Evolutionary conservation across 2,888 invertebrate genomes (phyloP).

Genomic region (Philereme transversata): DNA sequence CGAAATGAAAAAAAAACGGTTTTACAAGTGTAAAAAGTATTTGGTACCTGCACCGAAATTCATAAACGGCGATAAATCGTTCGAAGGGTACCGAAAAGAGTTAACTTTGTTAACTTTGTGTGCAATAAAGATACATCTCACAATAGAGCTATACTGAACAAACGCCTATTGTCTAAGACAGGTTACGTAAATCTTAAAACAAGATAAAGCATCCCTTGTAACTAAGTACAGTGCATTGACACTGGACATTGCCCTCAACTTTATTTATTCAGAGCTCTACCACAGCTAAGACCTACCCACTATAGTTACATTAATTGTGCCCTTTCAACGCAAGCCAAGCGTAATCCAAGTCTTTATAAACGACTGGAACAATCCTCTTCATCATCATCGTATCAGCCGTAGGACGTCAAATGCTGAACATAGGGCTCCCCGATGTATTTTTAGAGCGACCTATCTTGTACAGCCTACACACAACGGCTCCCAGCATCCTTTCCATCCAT

Average conservation of each 20-base stretch:
- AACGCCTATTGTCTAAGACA: not conserved
- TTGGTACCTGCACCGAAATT: too few relatives aligned
- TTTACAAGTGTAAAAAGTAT: too few relatives aligned
- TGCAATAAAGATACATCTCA: constrained; percentile 6
- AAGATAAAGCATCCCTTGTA: constrained; percentile 5
- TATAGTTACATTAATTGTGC: not conserved
- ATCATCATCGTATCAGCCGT: too few relatives aligned
- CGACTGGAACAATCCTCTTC: too few relatives aligned
- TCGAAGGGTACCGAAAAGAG: too few relatives aligned
- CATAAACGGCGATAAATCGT: too few relatives aligned
- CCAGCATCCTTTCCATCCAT: too few relatives aligned
- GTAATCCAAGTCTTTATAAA: not conserved
- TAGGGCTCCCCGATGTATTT: too few relatives aligned
- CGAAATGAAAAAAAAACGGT: too few relatives aligned
- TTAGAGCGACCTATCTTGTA: too few relatives aligned
- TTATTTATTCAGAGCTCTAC: constrained; percentile 11
- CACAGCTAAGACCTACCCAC: not conserved
- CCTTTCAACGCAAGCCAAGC: not conserved
- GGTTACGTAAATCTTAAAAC: constrained; percentile 11
- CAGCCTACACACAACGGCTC: too few relatives aligned
- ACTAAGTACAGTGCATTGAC: constrained; percentile 16
- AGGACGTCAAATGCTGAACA: too few relatives aligned
- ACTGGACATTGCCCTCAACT: constrained; percentile 12
- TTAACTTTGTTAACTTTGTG: constrained; percentile 1
- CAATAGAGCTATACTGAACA: constrained; percentile 3